Evolutionary conservation across 2,888 invertebrate genomes (phyloP), one percentile per base, ranked within the genome.

Genomic region (Rotaria macrura): DNA sequence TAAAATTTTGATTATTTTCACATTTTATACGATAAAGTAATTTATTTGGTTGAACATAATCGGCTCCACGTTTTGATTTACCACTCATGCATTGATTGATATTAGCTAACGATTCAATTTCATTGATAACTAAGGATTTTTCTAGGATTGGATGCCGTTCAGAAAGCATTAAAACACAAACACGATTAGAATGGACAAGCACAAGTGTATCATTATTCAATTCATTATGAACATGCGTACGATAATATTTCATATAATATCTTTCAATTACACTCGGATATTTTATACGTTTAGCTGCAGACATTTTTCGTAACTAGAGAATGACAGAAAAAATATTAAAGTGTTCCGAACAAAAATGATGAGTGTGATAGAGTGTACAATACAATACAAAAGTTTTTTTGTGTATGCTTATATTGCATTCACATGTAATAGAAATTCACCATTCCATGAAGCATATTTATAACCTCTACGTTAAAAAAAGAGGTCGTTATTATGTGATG

Each of bases 1-100:
- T 38, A 84, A 85, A 85, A 29, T 54, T 49, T 74, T 49, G 25
- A 38, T 84, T 55, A 9, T 74, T 55, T 4, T 84, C 29, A 54
- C 85, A 85, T 23, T 84, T 72, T 23, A 85, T 79, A 29, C 84
- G 84, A 40, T 84, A 85, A 29, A 85, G 29, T 34, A 84, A 84
- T 55, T 85, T 84, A n/a, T 47, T 79, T 38, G 84, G 40, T 55
- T 85, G 84, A n/a, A 85, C 84, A 84, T 84, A 84, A 52, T 85
- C 84, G 52, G 85, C 85, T 47, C 74, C 52, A 40, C 84, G 85
- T 55, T 85, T 85, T 29, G 84, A 84, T 54, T 85, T 85, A 20
- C 85, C 85, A 34, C 85, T 85, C 85, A 85, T 85, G 40, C 65
- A 84, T 84, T 79, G 72, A 79, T 84, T 85, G 6, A 85, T 84